Percentiles rank a stretch among this genome's conserved stretches.
Conservation (phyloP, 30 jellyfish, hydroid and myxozoan species). For the Hydractinia symbiolongicarpus region DNA sequence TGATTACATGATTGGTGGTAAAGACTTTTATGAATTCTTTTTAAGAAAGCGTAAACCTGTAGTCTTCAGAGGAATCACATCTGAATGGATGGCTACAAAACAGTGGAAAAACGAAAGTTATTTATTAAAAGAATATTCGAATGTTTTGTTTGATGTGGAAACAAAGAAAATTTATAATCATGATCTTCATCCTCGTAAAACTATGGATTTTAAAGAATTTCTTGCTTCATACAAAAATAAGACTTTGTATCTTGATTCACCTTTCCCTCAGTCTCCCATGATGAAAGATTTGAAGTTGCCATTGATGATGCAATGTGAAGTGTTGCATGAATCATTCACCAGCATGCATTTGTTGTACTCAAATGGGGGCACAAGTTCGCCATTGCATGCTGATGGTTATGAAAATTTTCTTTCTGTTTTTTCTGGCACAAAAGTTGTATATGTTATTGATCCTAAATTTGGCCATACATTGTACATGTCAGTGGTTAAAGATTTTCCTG, state of each 20-base stretch:
- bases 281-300: slow-evolving; percentile 79
- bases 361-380: slow-evolving; percentile 85
- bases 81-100: slow-evolving; percentile 74
- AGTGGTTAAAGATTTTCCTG: slow-evolving; percentile 65
- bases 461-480: slow-evolving; percentile 55
- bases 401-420: slow-evolving; percentile 73
- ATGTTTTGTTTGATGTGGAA: slow-evolving; percentile 71
- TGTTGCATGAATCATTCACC: slow-evolving; percentile 43
- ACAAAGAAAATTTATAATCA: slow-evolving; percentile 53
- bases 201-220: slow-evolving; percentile 76
- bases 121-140: slow-evolving; percentile 54
- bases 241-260: slow-evolving; percentile 79
- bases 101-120: slow-evolving; percentile 78
- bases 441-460: slow-evolving; percentile 41
- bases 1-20: slow-evolving; percentile 73
- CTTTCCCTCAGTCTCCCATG: slow-evolving; percentile 84
- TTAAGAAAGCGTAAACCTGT: slow-evolving; percentile 74
- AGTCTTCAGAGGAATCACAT: slow-evolving; percentile 76
- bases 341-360: slow-evolving; percentile 92
- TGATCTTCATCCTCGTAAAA: slow-evolving; percentile 56
- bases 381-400: slow-evolving; percentile 86
- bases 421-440: slow-evolving; percentile 64
- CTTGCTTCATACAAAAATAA: slow-evolving; percentile 47
- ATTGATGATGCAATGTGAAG: slow-evolving; percentile 85
- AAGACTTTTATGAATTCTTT: slow-evolving; percentile 77